A percentile compares a stretch with the other conserved stretches of the same genome.
These are phyloP conservation scores for Sakesphorus luctuosus DNA, from an alignment of 2,113 vertebrate species.

Conservation along the genomic window DNA sequence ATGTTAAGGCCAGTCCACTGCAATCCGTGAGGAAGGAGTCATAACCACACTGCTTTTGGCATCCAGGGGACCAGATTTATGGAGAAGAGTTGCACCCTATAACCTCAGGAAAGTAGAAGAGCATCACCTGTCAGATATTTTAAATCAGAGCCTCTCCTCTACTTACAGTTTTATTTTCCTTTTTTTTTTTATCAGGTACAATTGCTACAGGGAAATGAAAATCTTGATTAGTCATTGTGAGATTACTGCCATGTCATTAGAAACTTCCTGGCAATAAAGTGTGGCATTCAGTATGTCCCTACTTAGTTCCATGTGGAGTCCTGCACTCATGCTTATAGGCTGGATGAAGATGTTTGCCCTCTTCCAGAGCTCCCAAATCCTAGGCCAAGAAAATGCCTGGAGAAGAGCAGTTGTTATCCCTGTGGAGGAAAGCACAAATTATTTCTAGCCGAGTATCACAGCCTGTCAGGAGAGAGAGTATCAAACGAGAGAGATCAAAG, in stretches of 20 bases:
- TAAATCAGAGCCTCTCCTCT: neutral
- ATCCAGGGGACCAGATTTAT: neutral
- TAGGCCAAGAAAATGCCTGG: neutral
- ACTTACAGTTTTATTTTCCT: neutral
- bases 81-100: neutral
- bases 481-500: neutral
- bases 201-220: neutral
- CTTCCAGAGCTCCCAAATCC: neutral
- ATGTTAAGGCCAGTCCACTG: neutral
- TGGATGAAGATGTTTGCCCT: neutral
- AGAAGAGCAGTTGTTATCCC: neutral
- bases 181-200: neutral
- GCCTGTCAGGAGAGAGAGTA: neutral
- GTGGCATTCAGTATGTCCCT: neutral
- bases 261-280: neutral
- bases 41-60: neutral
- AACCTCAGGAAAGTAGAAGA: neutral
- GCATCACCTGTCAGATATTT: neutral
- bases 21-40: neutral
- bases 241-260: neutral
- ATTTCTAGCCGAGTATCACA: neutral
- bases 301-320: neutral
- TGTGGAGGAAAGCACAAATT: neutral
- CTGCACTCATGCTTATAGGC: neutral
- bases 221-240: neutral